Base-by-base conservation (phyloP, 2,888 invertebrate species). In the Eristalis tenax region DNA sequence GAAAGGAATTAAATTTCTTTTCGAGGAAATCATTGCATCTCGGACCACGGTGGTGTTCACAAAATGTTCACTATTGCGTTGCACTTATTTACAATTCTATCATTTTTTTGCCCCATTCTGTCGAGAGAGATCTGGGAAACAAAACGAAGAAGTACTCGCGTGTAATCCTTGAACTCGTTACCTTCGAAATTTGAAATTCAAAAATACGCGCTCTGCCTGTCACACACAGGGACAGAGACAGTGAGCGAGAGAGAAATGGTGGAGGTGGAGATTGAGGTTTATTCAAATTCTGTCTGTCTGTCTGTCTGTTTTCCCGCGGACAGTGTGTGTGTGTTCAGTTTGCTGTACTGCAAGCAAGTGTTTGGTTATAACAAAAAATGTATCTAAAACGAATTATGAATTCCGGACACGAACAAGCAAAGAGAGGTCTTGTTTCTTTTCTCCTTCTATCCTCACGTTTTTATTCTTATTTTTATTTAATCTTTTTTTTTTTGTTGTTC, bases 101-200 rank as follows among this genome's bases (percentile, higher is more conserved):
- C n/a, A n/a, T 6, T 18, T 8, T 18, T 18, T 18, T 18, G 13
- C 0, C 13, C 38, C 13, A 38, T 50, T 18, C 18, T 15, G n/a
- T n/a, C 15, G 4, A 26, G 5, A 43, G 50, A 8, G 50, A 50
- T n/a, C 50, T 50, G 50, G 18, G 18, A 50, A 50, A 50, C 38
- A 43, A 57, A 18, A 50, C 71, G 64, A 80, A 50, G 66, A 43
- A 32, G 28, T 32, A 50, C 18, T 50, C 50, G n/a, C 50, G 22
- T 78, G 78, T 61, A 83, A 83, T 87, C 87, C 87, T 87, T 87
- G 87, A 87, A 87, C 87, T 87, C 83, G 87, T 87, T 87, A 87
- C 87, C 87, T 87, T 87, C 87, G 83, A 75, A 87, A 87, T 87
- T 87, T 87, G 83, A 80, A 87, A 71, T 87, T 87, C 87, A 83